Evolutionary conservation across 2,113 vertebrate genomes (phyloP).

Genomic region (Spea multiplicata): DNA sequence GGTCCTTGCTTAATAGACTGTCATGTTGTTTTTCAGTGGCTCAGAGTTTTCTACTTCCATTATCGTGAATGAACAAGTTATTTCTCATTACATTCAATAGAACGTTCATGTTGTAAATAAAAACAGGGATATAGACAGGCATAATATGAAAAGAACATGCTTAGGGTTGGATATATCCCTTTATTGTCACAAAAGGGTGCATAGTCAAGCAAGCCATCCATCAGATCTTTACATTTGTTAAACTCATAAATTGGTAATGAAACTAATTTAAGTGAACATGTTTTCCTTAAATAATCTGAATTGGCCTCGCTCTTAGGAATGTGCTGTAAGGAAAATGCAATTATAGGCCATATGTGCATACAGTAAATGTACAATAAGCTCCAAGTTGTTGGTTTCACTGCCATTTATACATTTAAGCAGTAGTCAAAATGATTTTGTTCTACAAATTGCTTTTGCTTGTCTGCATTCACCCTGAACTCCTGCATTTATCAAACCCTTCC

Average conservation of each 20-base stretch:
- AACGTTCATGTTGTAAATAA: neutral
- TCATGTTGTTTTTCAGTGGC: constrained; percentile 11
- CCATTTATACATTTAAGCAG: neutral
- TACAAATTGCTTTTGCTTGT: constrained; percentile 16
- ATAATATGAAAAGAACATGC: no score
- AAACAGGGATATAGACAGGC: no score
- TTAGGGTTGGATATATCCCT: no score
- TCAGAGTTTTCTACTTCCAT: neutral
- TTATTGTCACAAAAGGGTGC: no score
- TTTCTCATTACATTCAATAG: neutral
- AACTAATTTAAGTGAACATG: no score
- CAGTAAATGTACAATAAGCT: neutral
- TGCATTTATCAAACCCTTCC: neutral
- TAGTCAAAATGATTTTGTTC: neutral
- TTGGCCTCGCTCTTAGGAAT: no score
- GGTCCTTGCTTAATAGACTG: constrained; percentile 32
- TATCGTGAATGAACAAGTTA: neutral
- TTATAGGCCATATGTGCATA: no score
- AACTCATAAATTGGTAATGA: no score
- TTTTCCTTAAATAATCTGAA: no score
- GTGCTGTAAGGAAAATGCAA: no score
- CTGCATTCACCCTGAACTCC: neutral
- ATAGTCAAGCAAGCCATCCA: no score
- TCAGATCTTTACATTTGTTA: no score
- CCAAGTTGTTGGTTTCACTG: neutral